These are phyloP conservation scores for Agrochola lychnidis DNA, from an alignment of 2,888 invertebrate species.

Conservation along the genomic window DNA sequence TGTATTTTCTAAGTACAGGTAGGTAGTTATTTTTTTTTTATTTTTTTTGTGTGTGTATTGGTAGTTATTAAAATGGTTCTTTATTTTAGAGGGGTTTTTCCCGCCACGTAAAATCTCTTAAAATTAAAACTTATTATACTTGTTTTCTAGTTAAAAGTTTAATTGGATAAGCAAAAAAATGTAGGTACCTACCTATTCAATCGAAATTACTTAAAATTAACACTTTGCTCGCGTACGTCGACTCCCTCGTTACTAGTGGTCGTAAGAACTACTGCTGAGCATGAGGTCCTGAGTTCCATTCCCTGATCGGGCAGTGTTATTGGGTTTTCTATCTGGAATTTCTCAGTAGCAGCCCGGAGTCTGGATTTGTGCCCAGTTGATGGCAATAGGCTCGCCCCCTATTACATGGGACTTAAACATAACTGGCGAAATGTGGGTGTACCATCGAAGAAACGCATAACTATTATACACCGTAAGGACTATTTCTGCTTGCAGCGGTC, in stretches of 20 bases:
- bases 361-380: too few relatives aligned
- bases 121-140: not conserved
- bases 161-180: not conserved
- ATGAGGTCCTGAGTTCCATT: not conserved
- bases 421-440: not conserved
- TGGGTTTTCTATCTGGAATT: not conserved
- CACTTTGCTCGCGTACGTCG: too few relatives aligned
- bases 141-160: not conserved
- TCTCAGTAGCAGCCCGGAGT: not conserved
- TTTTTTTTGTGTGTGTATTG: not conserved
- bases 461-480: too few relatives aligned
- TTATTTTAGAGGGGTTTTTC: not conserved
- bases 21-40: not conserved
- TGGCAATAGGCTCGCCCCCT: not conserved
- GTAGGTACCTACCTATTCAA: not conserved
- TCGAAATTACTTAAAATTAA: not conserved
- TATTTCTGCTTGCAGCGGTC: too few relatives aligned
- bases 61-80: not conserved
- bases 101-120: slow-evolving; percentile 7
- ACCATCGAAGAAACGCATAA: too few relatives aligned
- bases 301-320: too few relatives aligned
- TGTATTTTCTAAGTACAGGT: slow-evolving; percentile 1
- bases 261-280: not conserved
- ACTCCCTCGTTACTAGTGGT: too few relatives aligned
- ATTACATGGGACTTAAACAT: not conserved